Evolutionary conservation across 2,888 invertebrate species (phyloP), one percentile per base, ranked within the genome.

Genomic region (Scaeva pyrastri): DNA sequence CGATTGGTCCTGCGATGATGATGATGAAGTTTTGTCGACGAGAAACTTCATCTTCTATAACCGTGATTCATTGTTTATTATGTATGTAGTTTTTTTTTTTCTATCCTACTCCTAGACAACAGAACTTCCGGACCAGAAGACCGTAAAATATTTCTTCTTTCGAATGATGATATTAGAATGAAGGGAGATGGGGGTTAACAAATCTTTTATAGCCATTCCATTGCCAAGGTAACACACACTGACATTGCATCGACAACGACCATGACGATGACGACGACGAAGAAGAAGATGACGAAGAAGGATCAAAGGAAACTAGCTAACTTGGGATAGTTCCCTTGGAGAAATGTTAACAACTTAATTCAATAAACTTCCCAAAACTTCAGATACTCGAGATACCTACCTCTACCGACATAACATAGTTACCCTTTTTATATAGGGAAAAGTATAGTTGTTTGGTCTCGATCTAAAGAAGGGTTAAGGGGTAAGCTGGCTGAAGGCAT

Each of bases 291-390:
- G 31, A 31, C 3, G 16, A 16, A 41, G 66, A 50, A 21, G 50
- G 72, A 80, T 80, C 80, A 85, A 80, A 80, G 72, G 60, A 80
- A 84, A 80, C 85, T 73, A 70, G 21, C 31, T 31, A 64, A 43
- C 76, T 76, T 50, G 19, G 36, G 19, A 31, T 62, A 56, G 73
- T 36, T 79, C 72, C 60, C 68, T 62, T 75, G 19, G 23, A 41
- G 52, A 79, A 75, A 84, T 75, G 66, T 72, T 68, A 72, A 76
- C 75, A 85, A 80, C 81, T 80, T 85, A 77, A 85, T 85, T 85
- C 80, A 76, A 80, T 85, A 85, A 76, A 80, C 80, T 68, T 82
- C 26, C 66, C 58, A 39, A 41, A 76, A 80, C 80, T 68, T 82
- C 26, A 58, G 48, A 39, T 26, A 68, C 68, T 23, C 23, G 39